Evolutionary conservation across 2,888 invertebrate genomes (phyloP), one percentile per base, ranked within the genome.

Genomic region (Chironomus tentans): DNA sequence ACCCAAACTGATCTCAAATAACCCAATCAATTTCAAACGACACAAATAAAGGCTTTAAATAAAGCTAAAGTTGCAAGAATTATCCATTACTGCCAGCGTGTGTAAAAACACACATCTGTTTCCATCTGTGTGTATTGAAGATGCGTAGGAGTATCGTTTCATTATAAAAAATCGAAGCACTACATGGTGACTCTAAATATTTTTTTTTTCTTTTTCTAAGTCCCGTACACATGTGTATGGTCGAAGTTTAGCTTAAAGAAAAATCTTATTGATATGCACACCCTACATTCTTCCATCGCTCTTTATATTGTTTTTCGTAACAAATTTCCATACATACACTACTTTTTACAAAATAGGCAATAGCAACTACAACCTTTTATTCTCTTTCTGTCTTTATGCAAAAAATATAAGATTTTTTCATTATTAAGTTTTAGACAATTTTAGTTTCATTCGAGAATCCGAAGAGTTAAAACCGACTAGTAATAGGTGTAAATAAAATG

Each of bases 401-500:
- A 65, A 65, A 65, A 65, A 56, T 10, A 56, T 21, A 65, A 65
- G 21, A 65, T 65, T 65, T 18, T 65, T 65, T 10, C 6, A 13
- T 21, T 21, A 24, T 65, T 65, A 21, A 24, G 12, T 24, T 38
- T 65, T 24, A 65, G 21, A 22, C 21, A 65, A 65, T 65, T 65
- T 65, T 21, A 65, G 65, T 65, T 13, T 65, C 65, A 65, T n/a
- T 65, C 21, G 22, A 65, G 65, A 69, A 69, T 38, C n/a, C 38
- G 47, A 15, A 24, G 69, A 46, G 69, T 69, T 69, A 38, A 46
- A 18, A 38, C n/a, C 22, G 69, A 69, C 38, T 38, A 38, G 38
- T 15, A 1, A 46, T 38, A 18, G 38, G 38, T 3, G 18, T n/a
- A 21, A 69, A 46, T n/a, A 69, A 69, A 77, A 84, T 84, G 84